Conservation (phyloP, 2,888 invertebrate genomes). For the Ophion slaviceki region DNA sequence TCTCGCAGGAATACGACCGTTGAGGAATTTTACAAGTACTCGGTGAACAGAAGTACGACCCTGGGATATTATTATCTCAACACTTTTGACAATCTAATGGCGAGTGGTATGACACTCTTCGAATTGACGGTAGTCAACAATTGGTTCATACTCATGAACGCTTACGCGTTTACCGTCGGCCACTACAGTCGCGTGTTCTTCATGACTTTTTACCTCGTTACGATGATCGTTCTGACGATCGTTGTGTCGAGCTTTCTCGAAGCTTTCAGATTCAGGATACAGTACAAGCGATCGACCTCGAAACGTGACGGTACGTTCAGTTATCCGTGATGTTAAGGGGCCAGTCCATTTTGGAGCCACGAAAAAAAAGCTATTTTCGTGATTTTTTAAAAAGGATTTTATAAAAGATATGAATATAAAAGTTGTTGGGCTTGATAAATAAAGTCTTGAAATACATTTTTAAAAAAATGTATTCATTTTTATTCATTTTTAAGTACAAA, state of each 20-base stretch:
- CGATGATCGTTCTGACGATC: constrained; percentile 96
- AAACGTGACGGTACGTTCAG: constrained; percentile 88
- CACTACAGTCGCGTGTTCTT: constrained; percentile 93
- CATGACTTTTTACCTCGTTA: constrained; percentile 94
- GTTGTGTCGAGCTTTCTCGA: constrained; percentile 95
- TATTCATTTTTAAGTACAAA: too few relatives aligned
- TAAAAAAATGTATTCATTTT: too few relatives aligned
- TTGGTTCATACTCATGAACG: constrained; percentile 97
- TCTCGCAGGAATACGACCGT: constrained; percentile 91
- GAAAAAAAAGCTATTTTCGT: too few relatives aligned
- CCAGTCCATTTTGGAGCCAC: too few relatives aligned
- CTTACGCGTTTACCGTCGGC: constrained; percentile 89
- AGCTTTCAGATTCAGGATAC: constrained; percentile 94
- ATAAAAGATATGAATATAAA: too few relatives aligned
- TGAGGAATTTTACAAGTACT: constrained; percentile 92
- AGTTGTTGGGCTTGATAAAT: too few relatives aligned
- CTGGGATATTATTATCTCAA: constrained; percentile 95
- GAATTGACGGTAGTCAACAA: constrained; percentile 96
- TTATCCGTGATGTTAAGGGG: neutral
- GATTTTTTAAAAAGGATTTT: too few relatives aligned
- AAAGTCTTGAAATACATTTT: too few relatives aligned
- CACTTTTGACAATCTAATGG: constrained; percentile 91
- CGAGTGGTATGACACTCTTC: constrained; percentile 93
- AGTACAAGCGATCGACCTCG: constrained; percentile 92
- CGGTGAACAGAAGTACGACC: constrained; percentile 87